A percentile compares a stretch with the other conserved stretches of the same genome.
Evolutionary conservation across 2,797 vertebrate species (phyloP).

Genomic region (Botia almorhae): DNA sequence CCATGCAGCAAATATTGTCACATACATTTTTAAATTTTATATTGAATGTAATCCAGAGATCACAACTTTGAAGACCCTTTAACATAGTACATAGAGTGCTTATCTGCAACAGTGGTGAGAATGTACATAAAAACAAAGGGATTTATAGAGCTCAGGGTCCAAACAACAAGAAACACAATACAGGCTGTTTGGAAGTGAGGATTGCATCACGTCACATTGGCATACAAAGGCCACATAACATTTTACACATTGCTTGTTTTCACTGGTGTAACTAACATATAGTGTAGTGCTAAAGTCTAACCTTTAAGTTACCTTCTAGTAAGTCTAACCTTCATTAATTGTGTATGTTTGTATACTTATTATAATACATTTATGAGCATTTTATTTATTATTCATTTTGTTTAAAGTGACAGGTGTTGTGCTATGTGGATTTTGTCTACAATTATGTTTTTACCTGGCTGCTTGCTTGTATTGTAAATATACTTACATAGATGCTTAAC

Average conservation of each 20-base stretch:
- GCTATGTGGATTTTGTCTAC: too few species aligned
- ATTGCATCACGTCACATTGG: conserved; percentile 7
- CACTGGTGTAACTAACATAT: background rate
- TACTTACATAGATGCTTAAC: background rate
- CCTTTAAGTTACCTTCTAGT: too few species aligned
- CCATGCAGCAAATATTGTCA: background rate
- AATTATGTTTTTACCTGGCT: too few species aligned
- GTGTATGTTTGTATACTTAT: too few species aligned
- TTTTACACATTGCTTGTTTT: background rate
- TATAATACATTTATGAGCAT: too few species aligned
- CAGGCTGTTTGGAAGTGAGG: background rate
- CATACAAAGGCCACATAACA: conserved; percentile 5
- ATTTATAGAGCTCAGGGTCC: conserved; percentile 30
- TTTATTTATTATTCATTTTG: too few species aligned
- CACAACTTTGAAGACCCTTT: background rate
- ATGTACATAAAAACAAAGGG: conserved; percentile 29
- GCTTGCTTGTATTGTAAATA: background rate
- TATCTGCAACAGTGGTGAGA: conserved; percentile 8
- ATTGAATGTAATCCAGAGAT: background rate
- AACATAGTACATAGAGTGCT: background rate
- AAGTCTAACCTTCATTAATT: too few species aligned
- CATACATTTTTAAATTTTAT: background rate
- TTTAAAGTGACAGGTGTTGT: too few species aligned
- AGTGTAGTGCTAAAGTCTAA: too few species aligned
- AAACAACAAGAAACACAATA: conserved; percentile 10